Conservation (phyloP, 2,888 invertebrate genomes). For the Nemurella pictetii region DNA sequence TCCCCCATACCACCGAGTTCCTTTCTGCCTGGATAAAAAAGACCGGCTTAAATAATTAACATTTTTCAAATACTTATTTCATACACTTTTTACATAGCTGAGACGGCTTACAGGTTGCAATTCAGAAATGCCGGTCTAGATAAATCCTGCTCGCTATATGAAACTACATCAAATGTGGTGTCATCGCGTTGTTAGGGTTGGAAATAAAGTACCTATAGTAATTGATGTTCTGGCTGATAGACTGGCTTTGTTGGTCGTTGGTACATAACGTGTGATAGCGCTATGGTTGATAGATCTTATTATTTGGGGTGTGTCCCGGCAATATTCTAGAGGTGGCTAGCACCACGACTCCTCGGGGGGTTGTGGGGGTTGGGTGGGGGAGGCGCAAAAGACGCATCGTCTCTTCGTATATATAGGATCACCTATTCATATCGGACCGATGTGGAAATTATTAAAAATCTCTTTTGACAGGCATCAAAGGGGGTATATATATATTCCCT, state of each 20-base stretch:
- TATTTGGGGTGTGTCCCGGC: neutral
- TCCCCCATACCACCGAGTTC: neutral
- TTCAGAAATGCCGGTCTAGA: no score
- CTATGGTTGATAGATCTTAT: neutral
- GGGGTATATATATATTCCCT: neutral
- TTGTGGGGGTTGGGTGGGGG: neutral
- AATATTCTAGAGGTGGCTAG: neutral
- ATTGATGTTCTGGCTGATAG: neutral
- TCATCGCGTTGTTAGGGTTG: no score
- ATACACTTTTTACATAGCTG: no score
- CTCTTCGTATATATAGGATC: neutral
- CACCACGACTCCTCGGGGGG: neutral
- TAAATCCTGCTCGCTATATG: no score
- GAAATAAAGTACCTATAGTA: neutral
- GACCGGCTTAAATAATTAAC: neutral
- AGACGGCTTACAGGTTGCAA: no score
- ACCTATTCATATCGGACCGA: slow-evolving; percentile 22
- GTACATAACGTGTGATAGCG: no score
- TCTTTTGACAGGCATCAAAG: slow-evolving; percentile 28
- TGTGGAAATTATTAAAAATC: slow-evolving; percentile 29
- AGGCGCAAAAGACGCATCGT: slow-evolving; percentile 2
- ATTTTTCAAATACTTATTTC: neutral
- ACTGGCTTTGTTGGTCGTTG: neutral
- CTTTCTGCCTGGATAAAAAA: neutral
- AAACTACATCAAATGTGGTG: no score